Base-by-base conservation (phyloP, 2,888 invertebrate species). In the Autographa gamma region DNA sequence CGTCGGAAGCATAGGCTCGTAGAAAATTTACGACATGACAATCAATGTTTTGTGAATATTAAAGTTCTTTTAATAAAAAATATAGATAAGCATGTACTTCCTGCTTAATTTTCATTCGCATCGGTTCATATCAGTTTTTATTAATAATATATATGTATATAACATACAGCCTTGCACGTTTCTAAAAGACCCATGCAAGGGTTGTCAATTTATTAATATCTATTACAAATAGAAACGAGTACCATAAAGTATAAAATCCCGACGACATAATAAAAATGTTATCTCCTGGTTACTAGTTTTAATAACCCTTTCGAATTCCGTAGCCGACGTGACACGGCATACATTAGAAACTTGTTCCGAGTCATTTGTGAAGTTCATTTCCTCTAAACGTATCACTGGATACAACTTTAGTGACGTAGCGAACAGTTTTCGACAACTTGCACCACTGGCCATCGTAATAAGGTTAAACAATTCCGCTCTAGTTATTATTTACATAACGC, bases 391-490 rank as follows among this genome's bases (percentile, higher is more conserved):
- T 67, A 69, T 73, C 64, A 73, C 60, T 70, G 25, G 19, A 48
- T 48, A 52, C 9, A 66, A 59, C 31, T 71, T 69, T 9, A 63
- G 34, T n/a, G 59, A 14, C n/a, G 11, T 60, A 59, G 18, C 25
- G 16, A 19, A 56, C 19, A 60, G 52, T 66, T 71, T 73, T 69
- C 54, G 67, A 56, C 34, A 63, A 63, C 68, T 74, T 71, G 66
- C 66, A 64, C 16, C 48, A 63, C 66, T 60, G 69, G 60, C 67
- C 63, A 62, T 69, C 38, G 43, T 69, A 73, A 65, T 80, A 66
- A 76, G 69, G 73, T 75, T 79, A 65, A 65, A 25, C 19, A 64
- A 75, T 83, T 83, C 73, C 71, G 80, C 83, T 83, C 82, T 81
- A 83, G 72, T 83, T 75, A 73, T 67, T 74, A 25, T 76, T 76